phyloP scores from a whole-genome alignment of 92 coral and sea anemone species.

The Umimayanthus chanpuru region DNA sequence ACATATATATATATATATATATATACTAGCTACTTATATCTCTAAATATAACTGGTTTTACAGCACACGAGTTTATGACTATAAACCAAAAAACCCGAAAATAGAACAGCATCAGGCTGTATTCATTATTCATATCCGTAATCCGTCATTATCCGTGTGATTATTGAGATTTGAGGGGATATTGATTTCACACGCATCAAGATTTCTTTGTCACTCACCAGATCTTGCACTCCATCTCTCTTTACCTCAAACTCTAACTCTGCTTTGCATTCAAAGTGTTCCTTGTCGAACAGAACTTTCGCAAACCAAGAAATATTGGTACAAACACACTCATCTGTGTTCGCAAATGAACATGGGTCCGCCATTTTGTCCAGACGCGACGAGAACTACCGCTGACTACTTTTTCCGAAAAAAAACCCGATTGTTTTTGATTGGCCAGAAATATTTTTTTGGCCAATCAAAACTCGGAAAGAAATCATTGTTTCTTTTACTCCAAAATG shows the following conservation, averaged over 20 bases:
- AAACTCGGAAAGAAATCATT: not conserved
- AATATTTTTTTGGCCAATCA: slow-evolving; percentile 21
- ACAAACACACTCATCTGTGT: slow-evolving; percentile 62
- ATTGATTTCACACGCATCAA: no score
- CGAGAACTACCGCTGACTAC: slow-evolving; percentile 30
- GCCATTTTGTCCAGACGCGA: slow-evolving; percentile 54
- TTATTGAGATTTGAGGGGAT: no score
- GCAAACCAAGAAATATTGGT: slow-evolving; percentile 74
- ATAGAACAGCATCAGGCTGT: no score
- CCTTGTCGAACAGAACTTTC: slow-evolving; percentile 66
- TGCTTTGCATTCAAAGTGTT: slow-evolving; percentile 68
- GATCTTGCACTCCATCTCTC: slow-evolving; percentile 58
- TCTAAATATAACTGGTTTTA: no score
- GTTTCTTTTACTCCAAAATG: slow-evolving; percentile 50
- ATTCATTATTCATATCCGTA: no score
- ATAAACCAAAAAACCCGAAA: no score
- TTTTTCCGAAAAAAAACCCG: no score
- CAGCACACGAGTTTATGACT: no score
- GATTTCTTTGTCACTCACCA: slow-evolving; percentile 57
- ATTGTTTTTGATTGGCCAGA: slow-evolving; percentile 37
- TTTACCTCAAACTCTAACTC: slow-evolving; percentile 69
- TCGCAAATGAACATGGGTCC: slow-evolving; percentile 85
- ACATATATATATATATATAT: no score
- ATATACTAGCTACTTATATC: no score
- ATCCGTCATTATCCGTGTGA: no score